A percentile compares a stretch with the other conserved stretches of the same genome.
phyloP scores from a whole-genome alignment of 2,113 vertebrate genomes.

The Ploceus nigricollis region DNA sequence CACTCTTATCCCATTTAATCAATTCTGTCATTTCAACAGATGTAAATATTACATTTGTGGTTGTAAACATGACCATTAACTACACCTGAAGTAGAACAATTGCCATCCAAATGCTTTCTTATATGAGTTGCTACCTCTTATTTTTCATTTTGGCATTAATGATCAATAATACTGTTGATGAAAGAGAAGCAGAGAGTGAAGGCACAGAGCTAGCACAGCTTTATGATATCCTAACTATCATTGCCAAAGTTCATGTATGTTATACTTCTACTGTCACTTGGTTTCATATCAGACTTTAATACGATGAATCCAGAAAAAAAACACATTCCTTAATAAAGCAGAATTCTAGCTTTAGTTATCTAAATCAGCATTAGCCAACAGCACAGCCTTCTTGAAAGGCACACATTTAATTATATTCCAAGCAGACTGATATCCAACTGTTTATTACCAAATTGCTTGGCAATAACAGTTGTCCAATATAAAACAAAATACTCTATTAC shows the following conservation, averaged over 20 bases:
- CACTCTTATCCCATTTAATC: constrained; percentile 24
- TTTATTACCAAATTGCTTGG: background rate
- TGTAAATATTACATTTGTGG: constrained; percentile 41
- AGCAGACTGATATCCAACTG: background rate
- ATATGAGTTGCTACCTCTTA: constrained; percentile 12
- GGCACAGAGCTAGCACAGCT: background rate
- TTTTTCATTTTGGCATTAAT: constrained; percentile 44
- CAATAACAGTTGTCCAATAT: background rate
- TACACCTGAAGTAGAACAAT: constrained; percentile 41
- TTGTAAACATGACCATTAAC: constrained; percentile 55
- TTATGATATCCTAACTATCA: background rate
- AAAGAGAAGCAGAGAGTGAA: background rate
- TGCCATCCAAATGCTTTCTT: constrained; percentile 36
- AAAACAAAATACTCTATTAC: background rate
- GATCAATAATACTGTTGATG: constrained; percentile 19
- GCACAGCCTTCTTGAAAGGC: background rate
- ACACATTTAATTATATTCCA: background rate
- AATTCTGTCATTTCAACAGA: constrained; percentile 41
- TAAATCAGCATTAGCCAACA: background rate
- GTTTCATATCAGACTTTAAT: background rate
- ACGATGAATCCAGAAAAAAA: background rate
- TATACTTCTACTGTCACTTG: background rate
- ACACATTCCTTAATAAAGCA: background rate
- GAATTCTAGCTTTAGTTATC: background rate
- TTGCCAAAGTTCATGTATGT: background rate